Base-by-base conservation (phyloP, 2,888 invertebrate genomes). In the Druceiella hillmani region DNA sequence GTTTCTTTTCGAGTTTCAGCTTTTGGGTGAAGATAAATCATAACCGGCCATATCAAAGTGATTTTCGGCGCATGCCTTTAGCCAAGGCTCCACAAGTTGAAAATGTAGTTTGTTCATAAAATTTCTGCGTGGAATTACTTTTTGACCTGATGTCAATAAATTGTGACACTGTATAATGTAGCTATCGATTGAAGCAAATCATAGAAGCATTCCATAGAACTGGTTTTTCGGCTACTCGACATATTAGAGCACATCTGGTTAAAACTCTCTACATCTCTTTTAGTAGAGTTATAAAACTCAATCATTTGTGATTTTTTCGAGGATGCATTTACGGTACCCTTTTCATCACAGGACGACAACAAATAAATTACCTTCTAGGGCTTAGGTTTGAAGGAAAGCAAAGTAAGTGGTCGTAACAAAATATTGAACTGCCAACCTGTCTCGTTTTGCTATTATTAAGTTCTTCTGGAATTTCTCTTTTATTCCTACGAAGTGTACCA, bases 331-430 rank as follows among this genome's bases (percentile, higher is more conserved):
- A 46, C 24, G 5, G 37, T 37, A 17, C 35, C 46, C 11, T 41
- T 36, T 10, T 46, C 43, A 41, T 43, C 46, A 44, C 51, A 54
- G 12, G 52, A 43, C 26, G 50, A 48, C 24, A 51, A 31, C 17
- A 53, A 45, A 12, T 50, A 46, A 14, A 53, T n/a, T n/a, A n/a
- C n/a, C n/a, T n/a, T n/a, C n/a, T n/a, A n/a, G n/a, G n/a, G n/a
- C n/a, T n/a, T n/a, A n/a, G n/a, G n/a, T n/a, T n/a, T n/a, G n/a
- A n/a, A n/a, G n/a, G n/a, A n/a, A n/a, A n/a, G n/a, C n/a, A n/a
- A n/a, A n/a, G n/a, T n/a, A n/a, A n/a, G n/a, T n/a, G n/a, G n/a
- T n/a, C n/a, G n/a, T n/a, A n/a, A n/a, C n/a, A n/a, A n/a, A n/a
- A n/a, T n/a, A n/a, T n/a, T n/a, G n/a, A n/a, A n/a, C n/a, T n/a